Conservation (phyloP, 2,113 vertebrate species). For the Corythaeola cristata region DNA sequence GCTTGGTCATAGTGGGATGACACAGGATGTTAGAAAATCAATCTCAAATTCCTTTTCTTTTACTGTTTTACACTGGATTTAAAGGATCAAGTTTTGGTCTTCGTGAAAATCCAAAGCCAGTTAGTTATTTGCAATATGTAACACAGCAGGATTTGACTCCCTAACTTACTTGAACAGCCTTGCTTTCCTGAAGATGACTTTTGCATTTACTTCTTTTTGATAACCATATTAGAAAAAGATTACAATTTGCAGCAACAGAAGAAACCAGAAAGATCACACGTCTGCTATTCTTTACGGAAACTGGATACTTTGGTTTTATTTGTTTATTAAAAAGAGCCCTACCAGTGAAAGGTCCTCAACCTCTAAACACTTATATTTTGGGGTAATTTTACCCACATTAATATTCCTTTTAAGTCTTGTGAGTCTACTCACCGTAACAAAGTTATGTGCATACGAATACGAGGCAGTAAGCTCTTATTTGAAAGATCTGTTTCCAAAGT, state of each 20-base stretch:
- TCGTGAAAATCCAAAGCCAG: not conserved
- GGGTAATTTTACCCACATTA: not conserved
- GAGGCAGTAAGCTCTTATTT: constrained; percentile 2
- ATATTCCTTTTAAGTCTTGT: constrained; percentile 25
- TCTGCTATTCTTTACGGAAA: not conserved
- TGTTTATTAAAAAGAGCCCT: not conserved
- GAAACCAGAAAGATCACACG: not conserved
- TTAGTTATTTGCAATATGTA: not conserved
- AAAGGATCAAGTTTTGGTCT: not conserved
- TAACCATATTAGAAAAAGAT: not conserved
- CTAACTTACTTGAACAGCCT: not conserved
- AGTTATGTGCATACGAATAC: not conserved
- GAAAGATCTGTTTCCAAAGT: constrained; percentile 40
- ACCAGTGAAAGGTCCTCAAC: not conserved
- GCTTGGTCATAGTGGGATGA: not conserved
- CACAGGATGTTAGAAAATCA: not conserved
- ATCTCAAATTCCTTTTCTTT: not conserved
- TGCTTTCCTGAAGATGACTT: not conserved
- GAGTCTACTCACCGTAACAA: not conserved
- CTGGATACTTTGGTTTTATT: not conserved
- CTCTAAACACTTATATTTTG: not conserved
- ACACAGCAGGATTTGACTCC: not conserved
- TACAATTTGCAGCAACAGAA: not conserved
- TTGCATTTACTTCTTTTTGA: not conserved
- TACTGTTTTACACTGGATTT: not conserved